These are phyloP conservation scores for Hydropsyche tenuis DNA, from an alignment of 1,140 invertebrate genomes.

Conservation along the genomic window DNA sequence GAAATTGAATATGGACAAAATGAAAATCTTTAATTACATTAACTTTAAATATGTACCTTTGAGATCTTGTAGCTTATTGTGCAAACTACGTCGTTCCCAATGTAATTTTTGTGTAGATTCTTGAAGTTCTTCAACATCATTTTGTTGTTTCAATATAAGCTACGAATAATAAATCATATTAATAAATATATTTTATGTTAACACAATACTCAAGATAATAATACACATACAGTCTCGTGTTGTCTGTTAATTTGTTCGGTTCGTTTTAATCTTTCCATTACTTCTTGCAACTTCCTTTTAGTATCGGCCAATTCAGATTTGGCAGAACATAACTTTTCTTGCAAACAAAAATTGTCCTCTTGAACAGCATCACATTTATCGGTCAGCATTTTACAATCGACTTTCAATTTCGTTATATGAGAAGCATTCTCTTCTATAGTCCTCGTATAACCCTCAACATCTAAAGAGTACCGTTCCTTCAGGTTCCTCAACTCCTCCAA, in stretches of 20 bases:
- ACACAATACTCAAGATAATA: not conserved
- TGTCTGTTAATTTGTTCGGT: conserved; percentile 34
- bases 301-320: conserved; percentile 32
- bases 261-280: not conserved
- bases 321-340: conserved; percentile 20
- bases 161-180: conserved; percentile 18
- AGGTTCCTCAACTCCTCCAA: conserved; percentile 51
- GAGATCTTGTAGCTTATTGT: conserved; percentile 61
- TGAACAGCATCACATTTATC: conserved; percentile 47
- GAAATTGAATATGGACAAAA: not conserved
- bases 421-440: not conserved
- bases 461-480: conserved; percentile 46
- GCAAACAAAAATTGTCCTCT: conserved; percentile 28
- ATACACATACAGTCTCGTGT: conserved; percentile 34
- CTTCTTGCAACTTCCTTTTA: conserved; percentile 30
- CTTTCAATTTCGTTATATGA: not conserved
- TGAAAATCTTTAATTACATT: not conserved
- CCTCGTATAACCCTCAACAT: not conserved
- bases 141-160: conserved; percentile 39
- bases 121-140: conserved; percentile 42
- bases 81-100: conserved; percentile 56
- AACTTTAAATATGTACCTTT: conserved; percentile 55
- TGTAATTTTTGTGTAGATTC: conserved; percentile 43
- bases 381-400: not conserved
- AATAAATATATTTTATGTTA: not conserved